A percentile compares a stretch with the other conserved stretches of the same genome.
Evolutionary conservation across 2,113 vertebrate genomes (phyloP).

Genomic region (Danio rerio): DNA sequence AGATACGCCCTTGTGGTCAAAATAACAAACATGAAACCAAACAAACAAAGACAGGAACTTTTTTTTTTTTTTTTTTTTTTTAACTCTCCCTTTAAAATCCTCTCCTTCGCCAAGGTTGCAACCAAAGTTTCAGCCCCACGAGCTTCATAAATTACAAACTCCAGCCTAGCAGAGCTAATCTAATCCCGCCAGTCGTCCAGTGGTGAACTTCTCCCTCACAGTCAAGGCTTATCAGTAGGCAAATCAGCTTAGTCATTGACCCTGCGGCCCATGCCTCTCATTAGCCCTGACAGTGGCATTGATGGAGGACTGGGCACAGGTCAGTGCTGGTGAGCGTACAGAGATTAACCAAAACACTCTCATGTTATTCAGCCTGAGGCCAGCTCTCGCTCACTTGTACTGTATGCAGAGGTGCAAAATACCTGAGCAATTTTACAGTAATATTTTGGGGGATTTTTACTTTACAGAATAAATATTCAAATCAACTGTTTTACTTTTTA

Average conservation of each 20-base stretch:
- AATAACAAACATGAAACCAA: no score
- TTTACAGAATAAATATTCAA: no score
- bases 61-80: no score
- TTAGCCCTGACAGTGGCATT: conserved; percentile 73
- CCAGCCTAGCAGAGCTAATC: not conserved
- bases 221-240: conserved; percentile 75
- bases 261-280: conserved; percentile 68
- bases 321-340: conserved; percentile 67
- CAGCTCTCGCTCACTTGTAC: conserved; percentile 31
- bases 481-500: no score
- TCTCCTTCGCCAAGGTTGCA: not conserved
- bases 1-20: no score
- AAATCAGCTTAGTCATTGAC: conserved; percentile 79
- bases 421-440: no score
- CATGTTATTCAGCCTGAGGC: conserved; percentile 61
- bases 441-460: no score
- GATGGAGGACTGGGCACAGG: conserved; percentile 72
- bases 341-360: conserved; percentile 68
- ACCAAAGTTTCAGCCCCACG: not conserved
- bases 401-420: no score
- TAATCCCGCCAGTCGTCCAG: not conserved
- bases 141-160: not conserved
- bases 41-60: no score
- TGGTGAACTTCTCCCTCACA: conserved; percentile 38
- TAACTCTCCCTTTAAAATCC: not conserved